Evolutionary conservation across 2,113 vertebrate genomes (phyloP).

Genomic region (Apteryx mantelli): DNA sequence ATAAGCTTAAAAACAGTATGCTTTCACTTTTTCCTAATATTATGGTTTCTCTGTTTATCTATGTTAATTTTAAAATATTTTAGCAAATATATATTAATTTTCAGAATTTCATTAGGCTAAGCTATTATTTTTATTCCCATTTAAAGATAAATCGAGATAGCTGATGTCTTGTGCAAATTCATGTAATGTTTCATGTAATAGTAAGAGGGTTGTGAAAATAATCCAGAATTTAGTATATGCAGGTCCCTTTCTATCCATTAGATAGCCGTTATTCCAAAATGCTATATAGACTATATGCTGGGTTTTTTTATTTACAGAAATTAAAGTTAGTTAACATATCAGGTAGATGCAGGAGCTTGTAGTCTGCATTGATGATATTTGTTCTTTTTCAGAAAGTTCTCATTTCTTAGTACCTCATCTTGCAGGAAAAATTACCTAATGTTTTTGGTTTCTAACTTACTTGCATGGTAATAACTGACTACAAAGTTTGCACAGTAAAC

Average conservation of each 20-base stretch:
- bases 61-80: not conserved
- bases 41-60: not conserved
- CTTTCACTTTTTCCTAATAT: not conserved
- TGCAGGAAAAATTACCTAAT: not conserved
- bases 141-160: not conserved
- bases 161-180: not conserved
- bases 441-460: not conserved
- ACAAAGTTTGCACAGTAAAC: constrained; percentile 4
- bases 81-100: not conserved
- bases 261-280: not conserved
- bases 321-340: not conserved
- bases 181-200: not conserved
- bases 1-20: not conserved
- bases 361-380: not conserved
- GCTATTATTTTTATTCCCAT: not conserved
- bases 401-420: not conserved
- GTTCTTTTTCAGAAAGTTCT: not conserved
- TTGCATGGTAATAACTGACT: not conserved
- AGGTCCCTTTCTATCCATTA: not conserved
- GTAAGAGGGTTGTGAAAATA: not conserved
- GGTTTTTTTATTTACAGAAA: not conserved
- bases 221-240: not conserved
- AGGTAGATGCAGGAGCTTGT: not conserved
- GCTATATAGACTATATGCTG: not conserved
- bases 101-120: not conserved